Evolutionary conservation across 2,113 vertebrate genomes (phyloP).

Genomic region (Calyptomena viridis): DNA sequence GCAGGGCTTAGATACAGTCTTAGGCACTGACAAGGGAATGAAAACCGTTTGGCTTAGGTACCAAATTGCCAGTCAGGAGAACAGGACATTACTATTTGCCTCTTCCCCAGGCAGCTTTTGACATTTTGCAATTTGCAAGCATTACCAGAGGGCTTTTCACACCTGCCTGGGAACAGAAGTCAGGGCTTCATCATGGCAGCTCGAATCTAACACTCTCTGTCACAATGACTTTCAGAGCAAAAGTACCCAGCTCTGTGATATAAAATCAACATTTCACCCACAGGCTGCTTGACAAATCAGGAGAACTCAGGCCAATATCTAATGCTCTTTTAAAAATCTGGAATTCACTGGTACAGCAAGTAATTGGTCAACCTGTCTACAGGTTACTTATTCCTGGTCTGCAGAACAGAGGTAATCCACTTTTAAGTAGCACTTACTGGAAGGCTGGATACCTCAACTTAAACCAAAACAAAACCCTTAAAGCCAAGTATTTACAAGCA

Average conservation of each 20-base stretch:
- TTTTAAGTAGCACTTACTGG: background rate
- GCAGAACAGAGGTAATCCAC: background rate
- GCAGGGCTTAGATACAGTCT: background rate
- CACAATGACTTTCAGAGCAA: conserved; percentile 18
- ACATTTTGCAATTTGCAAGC: conserved; percentile 50
- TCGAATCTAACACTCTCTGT: conserved; percentile 15
- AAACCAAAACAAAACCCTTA: background rate
- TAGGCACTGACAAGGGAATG: background rate
- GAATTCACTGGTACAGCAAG: background rate
- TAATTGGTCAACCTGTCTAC: background rate
- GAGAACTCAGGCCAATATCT: background rate
- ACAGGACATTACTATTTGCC: background rate
- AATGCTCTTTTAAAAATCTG: background rate
- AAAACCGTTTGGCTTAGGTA: conserved; percentile 42
- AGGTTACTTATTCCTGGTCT: background rate
- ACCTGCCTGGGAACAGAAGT: conserved; percentile 40
- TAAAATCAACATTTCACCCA: background rate
- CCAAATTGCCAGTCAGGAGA: conserved; percentile 44
- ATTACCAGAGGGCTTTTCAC: conserved; percentile 54
- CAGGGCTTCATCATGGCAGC: conserved; percentile 4
- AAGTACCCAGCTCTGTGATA: background rate
- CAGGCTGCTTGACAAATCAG: background rate
- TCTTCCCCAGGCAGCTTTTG: conserved; percentile 36
- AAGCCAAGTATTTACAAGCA: background rate
- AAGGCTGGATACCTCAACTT: background rate